A percentile compares a stretch with the other conserved stretches of the same genome.
Evolutionary conservation across 30 jellyfish, hydroid and myxozoan species (phyloP).

Genomic region (Turritopsis rubra): DNA sequence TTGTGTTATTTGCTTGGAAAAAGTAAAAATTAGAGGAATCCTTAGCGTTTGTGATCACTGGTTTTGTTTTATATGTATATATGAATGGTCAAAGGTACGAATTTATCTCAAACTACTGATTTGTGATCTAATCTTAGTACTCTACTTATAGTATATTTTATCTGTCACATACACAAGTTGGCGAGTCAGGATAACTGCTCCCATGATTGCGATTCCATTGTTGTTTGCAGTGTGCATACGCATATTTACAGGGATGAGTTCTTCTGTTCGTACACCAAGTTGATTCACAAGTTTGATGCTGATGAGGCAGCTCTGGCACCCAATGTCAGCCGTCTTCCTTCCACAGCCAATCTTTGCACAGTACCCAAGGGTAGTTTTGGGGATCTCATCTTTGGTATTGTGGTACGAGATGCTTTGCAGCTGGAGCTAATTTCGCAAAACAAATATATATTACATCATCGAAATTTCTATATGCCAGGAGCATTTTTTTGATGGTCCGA

Average conservation of each 20-base stretch:
- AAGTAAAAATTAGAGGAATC: conserved; percentile 29
- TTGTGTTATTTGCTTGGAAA: conserved; percentile 45
- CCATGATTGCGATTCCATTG: neutral
- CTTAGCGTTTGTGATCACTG: conserved; percentile 51
- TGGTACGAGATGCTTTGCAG: too few species aligned
- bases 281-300: conserved; percentile 3
- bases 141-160: too few species aligned
- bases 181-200: conserved; percentile 5
- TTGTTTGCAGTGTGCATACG: conserved; percentile 24
- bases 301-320: conserved; percentile 30
- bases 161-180: too few species aligned
- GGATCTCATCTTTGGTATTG: too few species aligned
- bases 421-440: too few species aligned
- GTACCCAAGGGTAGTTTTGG: too few species aligned
- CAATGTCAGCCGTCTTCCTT: conserved; percentile 26
- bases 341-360: too few species aligned
- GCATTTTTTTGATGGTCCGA: too few species aligned
- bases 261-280: conserved; percentile 9
- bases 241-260: conserved; percentile 14
- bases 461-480: too few species aligned
- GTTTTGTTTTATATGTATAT: conserved; percentile 45
- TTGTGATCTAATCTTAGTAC: too few species aligned
- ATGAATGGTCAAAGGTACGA: conserved; percentile 54
- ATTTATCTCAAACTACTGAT: neutral
- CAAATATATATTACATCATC: too few species aligned